Evolutionary conservation across 2,113 vertebrate genomes (phyloP).

Genomic region (Fulica atra): DNA sequence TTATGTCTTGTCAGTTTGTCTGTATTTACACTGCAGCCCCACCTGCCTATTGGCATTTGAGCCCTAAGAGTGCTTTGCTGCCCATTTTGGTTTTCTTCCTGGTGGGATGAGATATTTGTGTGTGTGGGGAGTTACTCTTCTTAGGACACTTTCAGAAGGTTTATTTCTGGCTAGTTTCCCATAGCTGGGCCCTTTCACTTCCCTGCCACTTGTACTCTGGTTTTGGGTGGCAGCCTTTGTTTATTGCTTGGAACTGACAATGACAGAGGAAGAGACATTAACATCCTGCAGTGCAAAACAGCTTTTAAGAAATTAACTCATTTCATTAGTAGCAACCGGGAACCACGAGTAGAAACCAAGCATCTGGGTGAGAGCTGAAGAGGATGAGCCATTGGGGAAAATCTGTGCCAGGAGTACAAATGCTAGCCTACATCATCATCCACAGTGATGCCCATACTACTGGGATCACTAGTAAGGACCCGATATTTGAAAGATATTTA

Average conservation of each 20-base stretch:
- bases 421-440: background rate
- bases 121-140: background rate
- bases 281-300: background rate
- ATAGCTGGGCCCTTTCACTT: background rate
- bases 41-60: background rate
- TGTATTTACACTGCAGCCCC: background rate
- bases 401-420: background rate
- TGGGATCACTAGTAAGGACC: background rate
- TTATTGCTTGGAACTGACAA: background rate
- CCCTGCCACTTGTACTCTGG: background rate
- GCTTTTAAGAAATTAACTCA: background rate
- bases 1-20: background rate
- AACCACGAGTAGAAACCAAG: background rate
- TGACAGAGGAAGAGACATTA: background rate
- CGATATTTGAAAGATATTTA: background rate
- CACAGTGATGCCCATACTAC: background rate
- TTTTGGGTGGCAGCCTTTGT: background rate
- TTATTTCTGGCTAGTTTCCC: background rate
- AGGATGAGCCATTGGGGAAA: background rate
- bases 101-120: background rate
- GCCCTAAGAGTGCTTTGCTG: background rate
- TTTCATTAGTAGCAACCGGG: background rate
- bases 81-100: background rate
- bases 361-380: background rate
- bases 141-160: background rate